Evolutionary conservation across 1,140 invertebrate species (phyloP).

Genomic region (Pseudomyrmex pallidus): DNA sequence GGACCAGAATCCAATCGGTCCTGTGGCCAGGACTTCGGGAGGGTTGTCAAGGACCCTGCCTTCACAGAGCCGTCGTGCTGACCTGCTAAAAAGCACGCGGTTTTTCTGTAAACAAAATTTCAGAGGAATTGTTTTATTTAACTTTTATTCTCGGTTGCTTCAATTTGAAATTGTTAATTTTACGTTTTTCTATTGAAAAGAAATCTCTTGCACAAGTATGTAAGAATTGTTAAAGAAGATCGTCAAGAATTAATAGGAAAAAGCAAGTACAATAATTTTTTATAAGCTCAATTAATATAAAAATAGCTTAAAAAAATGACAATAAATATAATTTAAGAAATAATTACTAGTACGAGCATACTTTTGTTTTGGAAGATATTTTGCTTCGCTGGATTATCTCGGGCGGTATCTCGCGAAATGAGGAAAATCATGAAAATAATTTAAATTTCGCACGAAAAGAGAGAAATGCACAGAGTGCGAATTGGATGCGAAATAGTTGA

Average conservation of each 20-base stretch:
- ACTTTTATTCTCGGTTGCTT: no score
- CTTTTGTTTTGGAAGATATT: no score
- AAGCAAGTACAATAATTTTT: no score
- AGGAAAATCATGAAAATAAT: neutral
- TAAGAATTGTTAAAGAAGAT: neutral
- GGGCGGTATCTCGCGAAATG: no score
- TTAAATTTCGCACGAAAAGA: neutral
- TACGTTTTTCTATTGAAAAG: no score
- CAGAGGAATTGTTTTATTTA: neutral
- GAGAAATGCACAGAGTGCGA: neutral
- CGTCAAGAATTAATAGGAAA: no score
- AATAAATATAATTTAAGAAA: neutral
- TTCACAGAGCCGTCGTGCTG: slow-evolving; percentile 90
- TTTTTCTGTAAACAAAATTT: slow-evolving; percentile 30
- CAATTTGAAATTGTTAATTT: no score
- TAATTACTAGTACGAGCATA: no score
- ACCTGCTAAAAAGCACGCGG: slow-evolving; percentile 80
- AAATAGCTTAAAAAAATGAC: no score
- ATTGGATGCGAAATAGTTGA: neutral
- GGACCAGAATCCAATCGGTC: slow-evolving; percentile 87
- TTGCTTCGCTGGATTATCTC: no score
- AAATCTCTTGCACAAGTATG: no score
- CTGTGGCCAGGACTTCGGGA: slow-evolving; percentile 91
- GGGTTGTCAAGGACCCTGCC: slow-evolving; percentile 87
- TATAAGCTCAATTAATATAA: no score